Percentiles rank a stretch among this genome's conserved stretches.
These are phyloP conservation scores for Diabrotica undecimpunctata DNA, from an alignment of 1,140 invertebrate genomes.

Conservation along the genomic window DNA sequence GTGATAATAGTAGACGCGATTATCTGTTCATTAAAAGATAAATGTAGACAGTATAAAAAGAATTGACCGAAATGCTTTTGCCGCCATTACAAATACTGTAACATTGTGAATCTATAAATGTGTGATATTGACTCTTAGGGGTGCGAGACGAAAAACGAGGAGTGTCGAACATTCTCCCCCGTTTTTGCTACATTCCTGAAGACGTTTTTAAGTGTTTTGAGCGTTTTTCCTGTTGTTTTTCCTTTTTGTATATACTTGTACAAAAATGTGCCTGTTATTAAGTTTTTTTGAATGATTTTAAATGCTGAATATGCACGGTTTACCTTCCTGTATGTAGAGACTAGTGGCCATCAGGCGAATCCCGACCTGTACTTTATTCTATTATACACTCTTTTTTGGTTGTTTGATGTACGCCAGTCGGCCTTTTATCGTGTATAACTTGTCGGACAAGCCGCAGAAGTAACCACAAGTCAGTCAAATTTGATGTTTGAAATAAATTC, in stretches of 20 bases:
- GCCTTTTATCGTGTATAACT: constrained; percentile 1
- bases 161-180: background rate
- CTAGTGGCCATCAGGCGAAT: constrained; percentile 35
- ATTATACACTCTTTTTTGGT: constrained; percentile 37
- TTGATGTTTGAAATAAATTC: background rate
- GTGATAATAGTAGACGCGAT: constrained; percentile 36
- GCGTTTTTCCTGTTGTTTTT: constrained; percentile 13
- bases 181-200: constrained; percentile 12
- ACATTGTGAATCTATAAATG: background rate
- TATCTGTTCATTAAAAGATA: background rate
- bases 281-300: constrained; percentile 36
- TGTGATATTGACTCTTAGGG: constrained; percentile 7
- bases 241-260: constrained; percentile 42
- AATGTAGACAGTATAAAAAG: constrained; percentile 5
- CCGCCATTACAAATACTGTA: background rate
- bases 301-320: constrained; percentile 47
- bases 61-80: background rate
- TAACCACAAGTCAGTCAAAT: background rate
- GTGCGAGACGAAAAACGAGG: constrained; percentile 4
- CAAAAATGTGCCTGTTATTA: constrained; percentile 29
- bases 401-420: constrained; percentile 29
- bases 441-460: background rate
- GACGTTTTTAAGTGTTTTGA: constrained; percentile 8
- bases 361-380: constrained; percentile 41
- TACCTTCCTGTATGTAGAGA: constrained; percentile 47